Base-by-base conservation (phyloP, 2,888 invertebrate genomes). In the Crocallis elinguaria region DNA sequence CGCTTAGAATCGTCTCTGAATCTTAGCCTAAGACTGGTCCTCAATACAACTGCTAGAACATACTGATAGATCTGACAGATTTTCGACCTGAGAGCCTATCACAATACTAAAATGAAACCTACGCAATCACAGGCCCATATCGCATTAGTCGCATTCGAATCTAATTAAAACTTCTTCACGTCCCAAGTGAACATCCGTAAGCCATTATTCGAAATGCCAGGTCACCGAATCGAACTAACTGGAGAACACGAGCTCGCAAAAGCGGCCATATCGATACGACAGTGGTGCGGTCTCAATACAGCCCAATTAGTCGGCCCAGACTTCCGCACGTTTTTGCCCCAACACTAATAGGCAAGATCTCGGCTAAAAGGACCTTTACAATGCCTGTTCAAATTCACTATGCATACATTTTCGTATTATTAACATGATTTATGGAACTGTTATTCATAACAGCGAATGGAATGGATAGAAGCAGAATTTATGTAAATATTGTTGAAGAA, bases 241-340 rank as follows among this genome's bases (percentile, higher is more conserved):
- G 36, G 44, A 66, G 67, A 57, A 62, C 64, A 66, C 62, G 60
- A 69, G 59, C 60, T 60, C 65, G 62, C 66, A 68, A 71, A 73
- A 67, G 67, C 72, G 71, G 69, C 71, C 69, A 70, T 70, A 77
- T 77, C 77, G 78, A 77, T 77, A 70, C 73, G 72, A 73, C 69
- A 67, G 68, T 65, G 69, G 57, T 77, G 80, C 71, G 79, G 83
- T 82, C 83, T 86, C 86, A 87, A 85, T 87, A 82, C 82, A 70
- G 77, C 75, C 87, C 87, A 88, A 87, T 88, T 88, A 88, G 87
- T 83, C 80, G 69, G 73, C 66, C 64, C 79, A 79, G 82, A 85
- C 85, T 87, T 87, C 87, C 86, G 87, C 87, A 87, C 88, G 88
- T 84, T 86, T 87, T 86, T 86, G 84, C 84, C 77, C 79, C 71